A percentile compares a stretch with the other conserved stretches of the same genome.
Evolutionary conservation across 2,888 invertebrate species (phyloP).

Genomic region (Andrena marginata): DNA sequence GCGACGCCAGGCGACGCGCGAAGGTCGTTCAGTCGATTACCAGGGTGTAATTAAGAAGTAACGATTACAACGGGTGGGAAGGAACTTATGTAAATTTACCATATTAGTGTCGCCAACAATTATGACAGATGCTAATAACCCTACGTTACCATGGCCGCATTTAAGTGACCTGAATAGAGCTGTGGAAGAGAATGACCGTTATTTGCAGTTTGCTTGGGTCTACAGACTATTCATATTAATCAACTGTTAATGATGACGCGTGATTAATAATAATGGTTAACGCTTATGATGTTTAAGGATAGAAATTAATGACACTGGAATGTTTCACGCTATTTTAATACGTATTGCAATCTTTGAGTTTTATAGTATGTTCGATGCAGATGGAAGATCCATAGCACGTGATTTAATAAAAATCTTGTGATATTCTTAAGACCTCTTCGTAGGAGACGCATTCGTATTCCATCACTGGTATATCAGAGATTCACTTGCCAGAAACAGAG

Average conservation of each 20-base stretch:
- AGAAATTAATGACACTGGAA: neutral
- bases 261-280: neutral
- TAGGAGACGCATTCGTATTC: no score
- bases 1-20: constrained; percentile 17
- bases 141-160: constrained; percentile 50
- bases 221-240: neutral
- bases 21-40: constrained; percentile 36
- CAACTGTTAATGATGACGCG: neutral
- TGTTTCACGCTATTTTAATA: neutral
- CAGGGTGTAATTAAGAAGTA: constrained; percentile 29
- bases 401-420: no score
- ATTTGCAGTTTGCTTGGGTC: neutral
- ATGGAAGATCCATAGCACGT: no score
- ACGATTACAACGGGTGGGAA: neutral
- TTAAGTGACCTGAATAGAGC: constrained; percentile 18
- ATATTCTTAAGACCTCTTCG: no score
- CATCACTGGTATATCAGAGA: no score
- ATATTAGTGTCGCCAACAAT: constrained; percentile 6
- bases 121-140: constrained; percentile 33
- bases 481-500: no score
- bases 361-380: no score
- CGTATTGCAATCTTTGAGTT: neutral
- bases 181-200: constrained; percentile 5
- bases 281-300: neutral
- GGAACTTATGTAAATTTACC: constrained; percentile 9